Conservation (phyloP, 1,140 invertebrate species). For the Drosophila mojavensis region DNA sequence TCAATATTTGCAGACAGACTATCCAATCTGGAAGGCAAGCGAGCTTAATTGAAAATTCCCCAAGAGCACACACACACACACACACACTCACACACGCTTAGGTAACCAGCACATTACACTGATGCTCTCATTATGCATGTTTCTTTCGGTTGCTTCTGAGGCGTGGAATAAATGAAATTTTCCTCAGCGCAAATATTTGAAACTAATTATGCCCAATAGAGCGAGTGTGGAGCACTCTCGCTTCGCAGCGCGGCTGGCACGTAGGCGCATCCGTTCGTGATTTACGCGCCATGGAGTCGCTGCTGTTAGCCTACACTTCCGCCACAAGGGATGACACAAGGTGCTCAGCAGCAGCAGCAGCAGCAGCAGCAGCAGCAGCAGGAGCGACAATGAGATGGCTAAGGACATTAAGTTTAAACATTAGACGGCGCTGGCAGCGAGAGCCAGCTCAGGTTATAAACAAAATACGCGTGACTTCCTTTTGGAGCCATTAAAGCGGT, state of each 20-base stretch:
- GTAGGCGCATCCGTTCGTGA: constrained; percentile 74
- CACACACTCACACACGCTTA: not conserved
- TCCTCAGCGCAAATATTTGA: constrained; percentile 75
- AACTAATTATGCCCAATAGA: constrained; percentile 83
- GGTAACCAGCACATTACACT: constrained; percentile 26
- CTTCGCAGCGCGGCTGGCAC: constrained; percentile 42
- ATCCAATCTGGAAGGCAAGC: not conserved
- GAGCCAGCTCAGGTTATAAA: constrained; percentile 71
- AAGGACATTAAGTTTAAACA: constrained; percentile 50
- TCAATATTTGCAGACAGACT: not conserved
- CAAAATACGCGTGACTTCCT: constrained; percentile 83
- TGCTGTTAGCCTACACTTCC: constrained; percentile 32
- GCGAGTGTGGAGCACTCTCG: constrained; percentile 38
- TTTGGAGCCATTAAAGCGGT: constrained; percentile 74
- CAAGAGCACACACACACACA: constrained; percentile 12
- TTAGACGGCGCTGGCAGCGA: constrained; percentile 47
- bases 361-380: constrained; percentile 2
- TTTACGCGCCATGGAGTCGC: constrained; percentile 57
- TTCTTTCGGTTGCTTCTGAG: not conserved
- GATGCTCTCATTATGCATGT: constrained; percentile 36
- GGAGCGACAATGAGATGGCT: constrained; percentile 18
- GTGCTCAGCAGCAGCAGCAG: not conserved
- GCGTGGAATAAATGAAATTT: constrained; percentile 73
- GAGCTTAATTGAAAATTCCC: constrained; percentile 49
- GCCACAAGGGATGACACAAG: constrained; percentile 26